Evolutionary conservation across 2,888 invertebrate genomes (phyloP).

Genomic region (Adelognathus sp.): DNA sequence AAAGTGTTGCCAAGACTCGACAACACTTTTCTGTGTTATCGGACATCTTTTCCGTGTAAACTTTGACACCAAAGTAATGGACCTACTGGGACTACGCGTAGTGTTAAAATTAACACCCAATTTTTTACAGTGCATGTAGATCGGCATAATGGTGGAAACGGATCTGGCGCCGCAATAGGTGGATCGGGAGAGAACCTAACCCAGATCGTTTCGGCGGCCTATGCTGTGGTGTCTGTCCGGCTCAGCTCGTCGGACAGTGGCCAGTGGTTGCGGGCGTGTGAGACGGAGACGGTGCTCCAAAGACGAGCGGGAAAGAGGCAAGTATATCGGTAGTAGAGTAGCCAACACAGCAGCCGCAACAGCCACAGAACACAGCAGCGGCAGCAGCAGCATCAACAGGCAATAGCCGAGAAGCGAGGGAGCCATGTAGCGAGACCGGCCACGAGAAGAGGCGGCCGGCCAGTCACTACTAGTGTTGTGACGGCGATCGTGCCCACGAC

Average conservation of each 20-base stretch:
- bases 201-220: slow-evolving; percentile 7
- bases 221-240: slow-evolving; percentile 25
- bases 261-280: slow-evolving; percentile 39
- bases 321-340: slow-evolving; percentile 13
- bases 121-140: no score
- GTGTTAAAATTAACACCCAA: no score
- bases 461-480: slow-evolving; percentile 75
- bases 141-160: slow-evolving; percentile 35
- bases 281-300: slow-evolving; percentile 25
- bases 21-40: no score
- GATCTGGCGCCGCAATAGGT: slow-evolving; percentile 41
- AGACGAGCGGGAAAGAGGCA: slow-evolving; percentile 28
- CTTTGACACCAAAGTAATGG: no score
- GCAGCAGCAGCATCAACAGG: slow-evolving; percentile 18
- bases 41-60: no score
- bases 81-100: no score
- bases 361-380: slow-evolving; percentile 8
- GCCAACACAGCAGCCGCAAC: slow-evolving; percentile 1
- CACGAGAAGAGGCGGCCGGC: slow-evolving; percentile 62
- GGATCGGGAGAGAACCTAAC: slow-evolving; percentile 47
- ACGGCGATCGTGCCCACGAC: slow-evolving; percentile 77
- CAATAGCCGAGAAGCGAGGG: slow-evolving; percentile 38
- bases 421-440: slow-evolving; percentile 40
- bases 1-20: no score
- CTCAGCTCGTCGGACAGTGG: slow-evolving; percentile 31